phyloP scores from a whole-genome alignment of 2,797 vertebrate genomes.

The Propithecus deckenii region DNA sequence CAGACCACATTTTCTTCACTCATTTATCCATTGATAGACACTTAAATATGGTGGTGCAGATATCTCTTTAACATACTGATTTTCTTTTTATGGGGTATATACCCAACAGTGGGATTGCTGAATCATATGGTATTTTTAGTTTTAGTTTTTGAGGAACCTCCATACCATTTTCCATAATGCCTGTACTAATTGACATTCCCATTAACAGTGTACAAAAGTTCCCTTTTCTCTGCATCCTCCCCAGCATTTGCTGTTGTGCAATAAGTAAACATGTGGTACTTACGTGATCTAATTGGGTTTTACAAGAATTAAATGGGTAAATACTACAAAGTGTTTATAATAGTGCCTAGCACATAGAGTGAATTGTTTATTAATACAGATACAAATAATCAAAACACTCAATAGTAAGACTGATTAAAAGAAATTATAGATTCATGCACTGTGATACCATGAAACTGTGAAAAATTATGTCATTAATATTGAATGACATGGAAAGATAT shows the following conservation, averaged over 20 bases:
- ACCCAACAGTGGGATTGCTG: not conserved
- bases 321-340: not conserved
- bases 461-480: not conserved
- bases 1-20: not conserved
- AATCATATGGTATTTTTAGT: not conserved
- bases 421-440: not conserved
- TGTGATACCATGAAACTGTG: not conserved
- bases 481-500: not conserved
- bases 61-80: not conserved
- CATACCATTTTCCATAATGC: not conserved
- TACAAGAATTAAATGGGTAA: conserved; percentile 9
- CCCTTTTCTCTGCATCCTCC: not conserved
- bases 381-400: conserved; percentile 3
- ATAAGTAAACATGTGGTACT: not conserved
- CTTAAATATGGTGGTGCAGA: not conserved
- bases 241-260: not conserved
- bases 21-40: not conserved
- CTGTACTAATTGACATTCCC: not conserved
- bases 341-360: not conserved
- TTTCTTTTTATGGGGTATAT: not conserved
- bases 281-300: not conserved
- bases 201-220: not conserved
- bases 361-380: not conserved
- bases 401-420: not conserved
- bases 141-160: not conserved